These are phyloP conservation scores for Helogale parvula DNA, from an alignment of 2,113 vertebrate genomes.

Conservation along the genomic window DNA sequence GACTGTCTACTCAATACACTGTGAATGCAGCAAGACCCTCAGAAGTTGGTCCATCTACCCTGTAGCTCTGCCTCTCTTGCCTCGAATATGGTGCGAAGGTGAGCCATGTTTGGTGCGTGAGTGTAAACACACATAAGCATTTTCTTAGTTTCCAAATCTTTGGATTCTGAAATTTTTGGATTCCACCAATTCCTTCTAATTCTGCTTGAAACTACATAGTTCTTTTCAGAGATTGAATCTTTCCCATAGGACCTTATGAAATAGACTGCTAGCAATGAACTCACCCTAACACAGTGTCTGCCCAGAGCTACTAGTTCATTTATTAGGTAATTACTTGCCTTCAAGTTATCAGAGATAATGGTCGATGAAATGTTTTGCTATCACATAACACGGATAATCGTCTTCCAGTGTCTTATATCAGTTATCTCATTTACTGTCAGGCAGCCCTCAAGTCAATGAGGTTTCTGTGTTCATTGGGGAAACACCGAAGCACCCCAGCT, in stretches of 20 bases:
- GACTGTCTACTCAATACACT: not conserved
- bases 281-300: too few species aligned
- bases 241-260: not conserved
- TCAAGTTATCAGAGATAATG: not conserved
- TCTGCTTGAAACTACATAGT: not conserved
- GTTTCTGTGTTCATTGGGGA: not conserved
- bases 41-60: fast-evolving
- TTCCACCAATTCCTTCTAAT: not conserved
- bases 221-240: not conserved
- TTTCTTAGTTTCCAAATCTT: not conserved
- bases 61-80: not conserved
- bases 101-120: fast-evolving
- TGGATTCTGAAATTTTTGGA: not conserved
- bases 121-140: fast-evolving
- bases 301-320: not conserved
- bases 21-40: fast-evolving
- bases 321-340: not conserved
- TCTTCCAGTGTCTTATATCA: fast-evolving
- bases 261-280: not conserved
- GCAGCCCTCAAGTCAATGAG: not conserved
- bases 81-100: not conserved
- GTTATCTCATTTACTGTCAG: not conserved
- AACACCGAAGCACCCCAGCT: not conserved
- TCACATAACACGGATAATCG: fast-evolving
- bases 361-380: not conserved